phyloP scores from a whole-genome alignment of 2,888 invertebrate genomes.

The Ophion ellenae region DNA sequence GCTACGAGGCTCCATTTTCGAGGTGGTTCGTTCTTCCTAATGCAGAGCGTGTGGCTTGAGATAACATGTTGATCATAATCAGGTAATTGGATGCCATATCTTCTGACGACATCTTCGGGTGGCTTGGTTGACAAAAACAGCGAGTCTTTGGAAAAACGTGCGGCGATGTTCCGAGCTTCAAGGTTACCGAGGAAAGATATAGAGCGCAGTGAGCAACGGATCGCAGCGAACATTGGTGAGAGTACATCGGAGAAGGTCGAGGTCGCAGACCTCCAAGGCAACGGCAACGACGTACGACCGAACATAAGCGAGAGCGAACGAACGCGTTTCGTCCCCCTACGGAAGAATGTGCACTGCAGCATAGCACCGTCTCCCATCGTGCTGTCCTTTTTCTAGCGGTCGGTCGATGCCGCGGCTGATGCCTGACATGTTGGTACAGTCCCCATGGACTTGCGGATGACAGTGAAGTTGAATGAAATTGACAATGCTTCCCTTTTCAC shows the following conservation, averaged over 20 bases:
- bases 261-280: conserved; percentile 63
- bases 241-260: conserved; percentile 57
- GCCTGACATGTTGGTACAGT: conserved; percentile 68
- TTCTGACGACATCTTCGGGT: background rate
- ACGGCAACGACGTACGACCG: conserved; percentile 51
- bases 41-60: no score
- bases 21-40: no score
- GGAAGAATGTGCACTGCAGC: conserved; percentile 58
- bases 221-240: conserved; percentile 42
- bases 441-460: conserved; percentile 67
- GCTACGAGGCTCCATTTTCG: no score
- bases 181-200: conserved; percentile 33
- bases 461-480: conserved; percentile 71
- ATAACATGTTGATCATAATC: no score
- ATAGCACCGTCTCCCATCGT: conserved; percentile 39
- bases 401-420: conserved; percentile 41
- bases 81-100: background rate
- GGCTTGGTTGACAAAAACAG: background rate
- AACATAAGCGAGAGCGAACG: conserved; percentile 60
- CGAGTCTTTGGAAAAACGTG: conserved; percentile 5
- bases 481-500: conserved; percentile 59
- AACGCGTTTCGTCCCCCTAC: conserved; percentile 62
- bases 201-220: conserved; percentile 40
- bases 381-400: conserved; percentile 12
- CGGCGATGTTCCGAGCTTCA: background rate